Evolutionary conservation across 2,113 vertebrate genomes (phyloP).

Genomic region (Petromus typicus): DNA sequence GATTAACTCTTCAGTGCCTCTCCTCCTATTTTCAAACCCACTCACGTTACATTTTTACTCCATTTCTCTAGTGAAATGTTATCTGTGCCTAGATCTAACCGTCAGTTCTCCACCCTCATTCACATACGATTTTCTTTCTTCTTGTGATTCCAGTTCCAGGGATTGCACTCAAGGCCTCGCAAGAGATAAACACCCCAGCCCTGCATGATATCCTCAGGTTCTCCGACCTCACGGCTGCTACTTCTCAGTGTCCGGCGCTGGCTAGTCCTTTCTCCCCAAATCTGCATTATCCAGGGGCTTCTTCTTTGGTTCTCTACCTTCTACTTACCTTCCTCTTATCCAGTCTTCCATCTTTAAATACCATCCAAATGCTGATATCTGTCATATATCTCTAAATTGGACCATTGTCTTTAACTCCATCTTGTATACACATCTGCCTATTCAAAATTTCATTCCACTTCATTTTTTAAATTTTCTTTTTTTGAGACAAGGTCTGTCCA

Average conservation of each 20-base stretch:
- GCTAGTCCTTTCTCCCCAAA: background rate
- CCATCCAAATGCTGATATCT: background rate
- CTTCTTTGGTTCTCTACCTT: background rate
- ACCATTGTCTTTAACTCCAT: background rate
- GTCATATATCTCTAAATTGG: background rate
- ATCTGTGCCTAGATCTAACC: background rate
- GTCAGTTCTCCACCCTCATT: background rate
- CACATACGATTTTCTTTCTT: background rate
- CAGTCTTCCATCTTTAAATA: slow-evolving; percentile 1
- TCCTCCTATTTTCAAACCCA: background rate
- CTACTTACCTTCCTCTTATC: background rate
- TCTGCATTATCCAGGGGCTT: background rate
- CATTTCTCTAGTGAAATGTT: background rate
- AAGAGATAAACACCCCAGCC: background rate
- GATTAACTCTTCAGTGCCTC: slow-evolving; percentile 11
- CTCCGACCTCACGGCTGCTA: background rate
- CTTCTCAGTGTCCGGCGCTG: background rate
- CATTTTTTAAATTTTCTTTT: background rate
- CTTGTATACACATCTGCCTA: background rate
- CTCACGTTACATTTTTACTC: background rate
- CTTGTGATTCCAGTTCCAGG: background rate
- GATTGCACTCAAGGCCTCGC: background rate
- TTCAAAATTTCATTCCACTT: background rate
- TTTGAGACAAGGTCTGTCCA: background rate
- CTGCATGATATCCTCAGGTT: background rate